A percentile compares a stretch with the other conserved stretches of the same genome.
These are phyloP conservation scores for Endotricha flammealis DNA, from an alignment of 2,888 invertebrate species.

Conservation along the genomic window DNA sequence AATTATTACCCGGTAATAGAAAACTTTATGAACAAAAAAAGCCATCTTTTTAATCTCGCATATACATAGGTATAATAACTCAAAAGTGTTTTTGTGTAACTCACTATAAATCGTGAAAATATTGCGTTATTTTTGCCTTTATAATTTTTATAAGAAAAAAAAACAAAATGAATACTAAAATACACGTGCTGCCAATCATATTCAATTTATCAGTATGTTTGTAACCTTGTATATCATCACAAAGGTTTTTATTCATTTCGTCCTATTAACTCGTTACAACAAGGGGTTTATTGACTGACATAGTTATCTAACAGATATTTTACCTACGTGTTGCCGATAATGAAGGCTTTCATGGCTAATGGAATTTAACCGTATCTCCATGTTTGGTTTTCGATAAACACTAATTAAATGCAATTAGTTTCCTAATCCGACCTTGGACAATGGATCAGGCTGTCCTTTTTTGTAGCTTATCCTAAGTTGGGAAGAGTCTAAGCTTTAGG, in stretches of 20 bases:
- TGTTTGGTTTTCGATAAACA: slow-evolving; percentile 21
- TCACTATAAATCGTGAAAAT: too few species aligned
- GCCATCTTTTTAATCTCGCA: too few species aligned
- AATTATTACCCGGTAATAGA: too few species aligned
- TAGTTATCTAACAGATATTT: slow-evolving; percentile 38
- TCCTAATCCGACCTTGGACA: slow-evolving; percentile 22
- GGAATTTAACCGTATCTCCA: slow-evolving; percentile 21
- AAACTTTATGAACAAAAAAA: too few species aligned
- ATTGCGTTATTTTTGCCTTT: too few species aligned
- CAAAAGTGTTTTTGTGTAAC: too few species aligned
- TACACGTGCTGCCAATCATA: too few species aligned
- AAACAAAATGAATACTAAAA: too few species aligned
- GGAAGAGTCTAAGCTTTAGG: slow-evolving; percentile 1
- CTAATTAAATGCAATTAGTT: slow-evolving; percentile 20
- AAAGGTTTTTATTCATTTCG: slow-evolving; percentile 20
- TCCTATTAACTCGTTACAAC: slow-evolving; percentile 30
- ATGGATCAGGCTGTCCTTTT: slow-evolving; percentile 22
- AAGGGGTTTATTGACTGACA: slow-evolving; percentile 38
- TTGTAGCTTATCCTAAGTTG: slow-evolving; percentile 18
- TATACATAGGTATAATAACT: too few species aligned
- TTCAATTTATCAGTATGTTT: too few species aligned
- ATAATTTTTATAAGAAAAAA: too few species aligned
- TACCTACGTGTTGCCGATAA: slow-evolving; percentile 26
- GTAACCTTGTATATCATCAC: too few species aligned
- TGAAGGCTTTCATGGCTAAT: slow-evolving; percentile 22